Conservation (phyloP, 2,113 vertebrate species). For the Silurus meridionalis region DNA sequence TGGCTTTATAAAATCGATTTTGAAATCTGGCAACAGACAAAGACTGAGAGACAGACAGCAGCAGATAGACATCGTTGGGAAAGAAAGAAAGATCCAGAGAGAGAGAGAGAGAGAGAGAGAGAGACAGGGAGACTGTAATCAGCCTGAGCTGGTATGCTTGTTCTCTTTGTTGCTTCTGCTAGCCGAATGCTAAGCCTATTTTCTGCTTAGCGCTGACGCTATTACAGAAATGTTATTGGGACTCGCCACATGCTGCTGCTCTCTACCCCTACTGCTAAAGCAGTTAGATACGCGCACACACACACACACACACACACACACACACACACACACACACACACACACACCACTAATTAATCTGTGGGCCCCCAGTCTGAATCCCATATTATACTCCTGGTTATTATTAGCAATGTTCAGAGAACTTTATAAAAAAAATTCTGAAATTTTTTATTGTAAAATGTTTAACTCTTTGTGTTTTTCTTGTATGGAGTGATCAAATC, state of each 20-base stretch:
- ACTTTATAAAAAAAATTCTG: neutral
- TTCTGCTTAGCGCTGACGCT: constrained; percentile 85
- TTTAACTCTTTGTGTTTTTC: neutral
- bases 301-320: constrained; percentile 33
- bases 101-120: constrained; percentile 3
- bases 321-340: constrained; percentile 22
- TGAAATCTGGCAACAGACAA: neutral
- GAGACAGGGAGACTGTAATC: constrained; percentile 82
- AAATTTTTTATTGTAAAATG: no score
- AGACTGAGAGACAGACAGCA: constrained; percentile 6
- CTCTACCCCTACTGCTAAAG: constrained; percentile 67
- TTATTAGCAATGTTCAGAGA: neutral
- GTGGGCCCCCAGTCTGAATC: neutral
- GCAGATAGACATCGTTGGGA: constrained; percentile 23
- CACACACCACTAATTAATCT: constrained; percentile 28
- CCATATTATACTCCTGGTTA: neutral
- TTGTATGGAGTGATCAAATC: neutral
- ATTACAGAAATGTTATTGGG: constrained; percentile 79
- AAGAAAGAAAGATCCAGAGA: constrained; percentile 8
- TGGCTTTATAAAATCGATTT: neutral
- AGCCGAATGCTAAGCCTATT: constrained; percentile 90
- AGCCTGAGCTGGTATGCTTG: constrained; percentile 78
- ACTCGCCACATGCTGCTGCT: constrained; percentile 76
- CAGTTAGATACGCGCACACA: constrained; percentile 60
- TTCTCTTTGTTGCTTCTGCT: constrained; percentile 82